A percentile compares a stretch with the other conserved stretches of the same genome.
Conservation (phyloP, 2,113 vertebrate species). For the Ctenodactylus gundi region DNA sequence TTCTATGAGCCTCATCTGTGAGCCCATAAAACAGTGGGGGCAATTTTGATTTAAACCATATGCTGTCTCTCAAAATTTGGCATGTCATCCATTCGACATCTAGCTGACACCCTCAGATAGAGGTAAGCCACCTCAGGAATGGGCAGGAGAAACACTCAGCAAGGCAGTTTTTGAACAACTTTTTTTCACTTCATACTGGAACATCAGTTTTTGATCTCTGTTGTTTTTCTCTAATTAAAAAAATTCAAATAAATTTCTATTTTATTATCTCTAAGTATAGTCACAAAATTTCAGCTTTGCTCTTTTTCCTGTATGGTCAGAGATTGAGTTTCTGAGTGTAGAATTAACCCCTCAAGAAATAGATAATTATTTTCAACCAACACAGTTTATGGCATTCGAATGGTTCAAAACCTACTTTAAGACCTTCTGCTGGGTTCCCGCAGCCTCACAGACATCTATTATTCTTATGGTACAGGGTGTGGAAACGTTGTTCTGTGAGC, state of each 20-base stretch:
- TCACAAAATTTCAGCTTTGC: neutral
- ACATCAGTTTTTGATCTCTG: neutral
- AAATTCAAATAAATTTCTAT: slow-evolving; percentile 10
- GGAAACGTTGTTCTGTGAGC: no score
- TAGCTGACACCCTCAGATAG: neutral
- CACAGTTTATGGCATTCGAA: neutral
- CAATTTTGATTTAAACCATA: no score
- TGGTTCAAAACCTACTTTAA: neutral
- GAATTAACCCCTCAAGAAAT: neutral
- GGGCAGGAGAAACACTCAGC: neutral
- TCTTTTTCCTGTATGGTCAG: neutral
- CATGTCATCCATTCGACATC: neutral
- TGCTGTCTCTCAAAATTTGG: neutral
- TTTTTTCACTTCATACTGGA: neutral
- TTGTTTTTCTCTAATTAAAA: neutral
- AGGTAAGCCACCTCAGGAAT: neutral
- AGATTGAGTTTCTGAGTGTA: neutral
- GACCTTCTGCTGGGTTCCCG: neutral
- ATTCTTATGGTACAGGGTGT: neutral
- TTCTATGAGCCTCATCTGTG: neutral
- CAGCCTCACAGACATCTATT: neutral
- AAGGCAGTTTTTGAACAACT: neutral
- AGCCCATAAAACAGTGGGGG: no score
- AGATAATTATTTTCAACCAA: neutral
- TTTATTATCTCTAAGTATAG: neutral